A percentile compares a stretch with the other conserved stretches of the same genome.
These are phyloP conservation scores for Geopemphigus sp. DNA, from an alignment of 1,140 invertebrate genomes.

Conservation along the genomic window DNA sequence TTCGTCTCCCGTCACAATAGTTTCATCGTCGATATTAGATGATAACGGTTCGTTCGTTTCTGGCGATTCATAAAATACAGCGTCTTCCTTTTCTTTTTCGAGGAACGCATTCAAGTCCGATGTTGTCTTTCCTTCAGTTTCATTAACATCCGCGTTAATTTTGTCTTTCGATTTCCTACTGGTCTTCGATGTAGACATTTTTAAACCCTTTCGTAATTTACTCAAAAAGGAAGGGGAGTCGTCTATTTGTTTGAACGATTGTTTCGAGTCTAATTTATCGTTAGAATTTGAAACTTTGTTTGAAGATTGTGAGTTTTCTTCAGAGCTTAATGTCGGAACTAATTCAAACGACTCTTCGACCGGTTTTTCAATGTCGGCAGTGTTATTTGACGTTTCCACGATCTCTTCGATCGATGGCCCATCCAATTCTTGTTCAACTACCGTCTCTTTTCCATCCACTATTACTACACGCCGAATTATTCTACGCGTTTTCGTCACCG, in stretches of 20 bases:
- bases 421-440: background rate
- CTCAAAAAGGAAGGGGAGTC: background rate
- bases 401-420: background rate
- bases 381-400: background rate
- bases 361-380: background rate
- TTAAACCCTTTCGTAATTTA: background rate
- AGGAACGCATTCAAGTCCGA: background rate
- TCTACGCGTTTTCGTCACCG: background rate
- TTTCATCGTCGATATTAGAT: too few species aligned
- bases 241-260: background rate
- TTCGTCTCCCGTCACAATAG: too few species aligned
- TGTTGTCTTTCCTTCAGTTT: background rate
- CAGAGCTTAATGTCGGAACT: background rate
- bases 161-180: background rate
- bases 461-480: background rate
- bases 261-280: background rate
- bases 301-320: too few species aligned
- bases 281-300: too few species aligned
- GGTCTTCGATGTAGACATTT: background rate
- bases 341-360: background rate
- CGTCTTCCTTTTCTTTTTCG: constrained; percentile 2
- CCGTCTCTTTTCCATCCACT: background rate
- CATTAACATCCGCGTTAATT: background rate
- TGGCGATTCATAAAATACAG: background rate
- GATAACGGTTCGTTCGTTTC: too few species aligned